phyloP scores from a whole-genome alignment of 2,888 invertebrate genomes.

The Bruchidius siliquastri region DNA sequence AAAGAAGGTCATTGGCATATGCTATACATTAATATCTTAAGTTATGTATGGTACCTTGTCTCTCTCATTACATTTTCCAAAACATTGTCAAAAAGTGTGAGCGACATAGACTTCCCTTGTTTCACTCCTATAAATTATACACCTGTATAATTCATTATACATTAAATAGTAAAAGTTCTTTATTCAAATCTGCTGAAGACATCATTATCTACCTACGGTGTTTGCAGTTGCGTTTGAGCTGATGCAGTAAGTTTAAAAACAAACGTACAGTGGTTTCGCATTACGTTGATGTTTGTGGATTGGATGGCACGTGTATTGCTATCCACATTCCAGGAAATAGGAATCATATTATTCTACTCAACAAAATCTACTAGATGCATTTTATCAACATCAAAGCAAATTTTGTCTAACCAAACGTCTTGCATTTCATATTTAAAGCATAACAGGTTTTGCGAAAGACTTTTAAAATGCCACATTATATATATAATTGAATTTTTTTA shows the following conservation, averaged over 20 bases:
- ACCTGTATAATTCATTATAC: not conserved
- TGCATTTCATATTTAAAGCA: too few relatives aligned
- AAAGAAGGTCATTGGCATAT: too few relatives aligned
- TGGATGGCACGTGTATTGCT: not conserved
- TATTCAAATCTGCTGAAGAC: not conserved
- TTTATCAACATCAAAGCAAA: too few relatives aligned
- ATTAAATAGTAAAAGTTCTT: not conserved
- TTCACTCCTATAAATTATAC: not conserved
- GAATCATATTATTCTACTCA: not conserved
- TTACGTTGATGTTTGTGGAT: not conserved
- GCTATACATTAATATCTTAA: too few relatives aligned
- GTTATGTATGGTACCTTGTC: not conserved
- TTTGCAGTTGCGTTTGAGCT: not conserved
- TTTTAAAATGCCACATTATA: too few relatives aligned
- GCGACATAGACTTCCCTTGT: too few relatives aligned
- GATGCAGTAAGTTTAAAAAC: not conserved
- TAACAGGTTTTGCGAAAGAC: too few relatives aligned
- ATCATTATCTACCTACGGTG: not conserved
- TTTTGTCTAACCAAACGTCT: too few relatives aligned
- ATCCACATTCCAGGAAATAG: not conserved
- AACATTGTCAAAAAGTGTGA: too few relatives aligned
- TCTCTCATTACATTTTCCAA: not conserved
- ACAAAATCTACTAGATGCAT: not conserved
- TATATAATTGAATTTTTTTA: too few relatives aligned
- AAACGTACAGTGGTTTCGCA: not conserved